Conservation (phyloP, 2,797 vertebrate genomes). For the Sebastes vulpes region DNA sequence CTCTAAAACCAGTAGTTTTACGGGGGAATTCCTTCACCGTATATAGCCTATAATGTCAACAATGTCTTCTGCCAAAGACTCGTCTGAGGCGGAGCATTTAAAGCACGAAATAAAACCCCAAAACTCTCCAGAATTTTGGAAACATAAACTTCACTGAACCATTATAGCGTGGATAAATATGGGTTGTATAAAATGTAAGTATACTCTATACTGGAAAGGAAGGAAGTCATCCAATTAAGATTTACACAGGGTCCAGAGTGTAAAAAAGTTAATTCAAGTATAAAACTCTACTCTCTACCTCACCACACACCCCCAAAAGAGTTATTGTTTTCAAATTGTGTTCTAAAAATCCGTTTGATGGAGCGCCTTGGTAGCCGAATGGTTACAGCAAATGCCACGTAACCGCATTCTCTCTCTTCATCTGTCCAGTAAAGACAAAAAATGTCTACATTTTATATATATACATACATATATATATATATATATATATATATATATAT, state of each 20-base stretch:
- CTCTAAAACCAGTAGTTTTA: constrained; percentile 21
- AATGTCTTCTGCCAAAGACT: constrained; percentile 35
- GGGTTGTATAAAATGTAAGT: not conserved
- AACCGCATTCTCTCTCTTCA: no score
- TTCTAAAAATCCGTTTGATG: not conserved
- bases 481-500: no score
- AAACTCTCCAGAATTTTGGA: constrained; percentile 24
- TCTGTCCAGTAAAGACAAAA: no score
- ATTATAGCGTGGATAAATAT: constrained; percentile 13
- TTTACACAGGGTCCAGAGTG: not conserved
- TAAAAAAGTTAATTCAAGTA: not conserved
- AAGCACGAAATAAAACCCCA: constrained; percentile 19
- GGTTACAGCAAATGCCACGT: no score
- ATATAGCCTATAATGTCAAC: constrained; percentile 40
- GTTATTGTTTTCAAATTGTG: not conserved
- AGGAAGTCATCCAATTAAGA: not conserved
- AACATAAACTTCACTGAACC: constrained; percentile 22
- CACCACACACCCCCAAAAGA: not conserved
- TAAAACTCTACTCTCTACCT: not conserved
- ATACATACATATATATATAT: no score
- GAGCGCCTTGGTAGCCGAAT: no score
- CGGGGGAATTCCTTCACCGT: constrained; percentile 21
- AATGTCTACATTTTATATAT: no score
- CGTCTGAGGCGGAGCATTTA: constrained; percentile 29
- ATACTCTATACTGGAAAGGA: not conserved